Base-by-base conservation (phyloP, 2,113 vertebrate species). In the Muntiacus reevesi region DNA sequence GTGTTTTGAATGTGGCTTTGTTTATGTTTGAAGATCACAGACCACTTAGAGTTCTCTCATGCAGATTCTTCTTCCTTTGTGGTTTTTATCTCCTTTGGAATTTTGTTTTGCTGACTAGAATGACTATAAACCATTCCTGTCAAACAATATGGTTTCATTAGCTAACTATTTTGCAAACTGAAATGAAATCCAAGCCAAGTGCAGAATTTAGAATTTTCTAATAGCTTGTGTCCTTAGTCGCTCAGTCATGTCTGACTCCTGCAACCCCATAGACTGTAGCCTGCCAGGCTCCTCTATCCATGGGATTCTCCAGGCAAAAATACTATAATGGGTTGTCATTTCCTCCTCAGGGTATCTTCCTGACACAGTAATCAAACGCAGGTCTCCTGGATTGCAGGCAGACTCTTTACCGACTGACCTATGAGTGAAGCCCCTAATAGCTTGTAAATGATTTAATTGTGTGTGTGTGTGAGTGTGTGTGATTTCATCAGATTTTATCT, bases 141-240 rank as follows among this genome's bases (percentile, higher is more conserved):
- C 67, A 96, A 94, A 93, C 30, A 67, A 57, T 57, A 86, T 71
- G 16, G 40, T 97, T 97, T 97, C 89, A 85, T 89, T 64, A 55
- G 21, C 67, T 94, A 59, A 71, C 95, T 85, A 96, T 91, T 93
- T 94, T 91, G 67, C 67, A n/a, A 1, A 92, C 67, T 83, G 92
- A 96, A 97, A 91, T 86, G 43, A 97, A 97, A 89, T 81, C 43
- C 47, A 96, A 91, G 55, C n/a, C 90, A 93, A 98, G 98, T 95
- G 96, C 83, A 97, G 87, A 98, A 85, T 96, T 95, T 95, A 98
- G 76, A 92, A 94, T 97, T 98, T 98, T 93, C n/a, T 95, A 96
- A 86, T 92, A 98, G 78, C 54, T 93, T 96, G 90, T 98, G 67
- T 40, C n/a, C 67, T 74, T 40, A 74, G 67, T 40, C 19, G 1